Conservation (phyloP, 2,113 vertebrate species). For the Sylvietta virens region DNA sequence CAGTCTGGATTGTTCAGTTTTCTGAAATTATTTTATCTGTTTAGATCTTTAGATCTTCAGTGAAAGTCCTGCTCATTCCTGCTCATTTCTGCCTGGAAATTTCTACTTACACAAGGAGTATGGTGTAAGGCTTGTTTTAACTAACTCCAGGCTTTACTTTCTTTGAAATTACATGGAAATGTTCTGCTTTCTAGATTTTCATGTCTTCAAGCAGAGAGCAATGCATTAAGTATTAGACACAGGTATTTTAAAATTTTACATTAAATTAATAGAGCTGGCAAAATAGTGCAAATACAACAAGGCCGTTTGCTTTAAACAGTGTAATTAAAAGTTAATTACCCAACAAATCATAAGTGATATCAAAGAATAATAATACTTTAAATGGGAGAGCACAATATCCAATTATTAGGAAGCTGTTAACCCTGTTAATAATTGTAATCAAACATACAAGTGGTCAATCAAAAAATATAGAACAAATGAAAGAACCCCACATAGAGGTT, state of each 20-base stretch:
- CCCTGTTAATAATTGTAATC: not conserved
- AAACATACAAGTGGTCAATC: not conserved
- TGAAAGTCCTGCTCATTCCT: slow-evolving; percentile 5
- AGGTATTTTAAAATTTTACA: not conserved
- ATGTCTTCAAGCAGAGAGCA: not conserved
- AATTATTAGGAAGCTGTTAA: not conserved
- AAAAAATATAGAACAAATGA: not conserved
- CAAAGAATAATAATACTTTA: not conserved
- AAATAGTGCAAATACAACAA: not conserved
- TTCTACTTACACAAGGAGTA: not conserved
- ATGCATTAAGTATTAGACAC: not conserved
- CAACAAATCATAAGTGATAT: not conserved
- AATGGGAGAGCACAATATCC: not conserved
- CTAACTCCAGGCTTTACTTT: not conserved
- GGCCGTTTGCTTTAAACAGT: not conserved
- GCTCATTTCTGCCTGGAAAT: not conserved
- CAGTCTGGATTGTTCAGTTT: not conserved
- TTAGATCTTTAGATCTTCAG: not conserved
- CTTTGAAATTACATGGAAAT: not conserved
- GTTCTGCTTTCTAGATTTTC: not conserved
- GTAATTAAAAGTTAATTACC: not conserved
- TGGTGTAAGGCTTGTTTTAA: not conserved
- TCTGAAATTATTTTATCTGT: slow-evolving; percentile 40
- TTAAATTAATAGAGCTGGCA: not conserved
- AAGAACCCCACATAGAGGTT: rapidly evolving